Evolutionary conservation across 2,888 invertebrate genomes (phyloP).

Genomic region (Sisyra terminalis): DNA sequence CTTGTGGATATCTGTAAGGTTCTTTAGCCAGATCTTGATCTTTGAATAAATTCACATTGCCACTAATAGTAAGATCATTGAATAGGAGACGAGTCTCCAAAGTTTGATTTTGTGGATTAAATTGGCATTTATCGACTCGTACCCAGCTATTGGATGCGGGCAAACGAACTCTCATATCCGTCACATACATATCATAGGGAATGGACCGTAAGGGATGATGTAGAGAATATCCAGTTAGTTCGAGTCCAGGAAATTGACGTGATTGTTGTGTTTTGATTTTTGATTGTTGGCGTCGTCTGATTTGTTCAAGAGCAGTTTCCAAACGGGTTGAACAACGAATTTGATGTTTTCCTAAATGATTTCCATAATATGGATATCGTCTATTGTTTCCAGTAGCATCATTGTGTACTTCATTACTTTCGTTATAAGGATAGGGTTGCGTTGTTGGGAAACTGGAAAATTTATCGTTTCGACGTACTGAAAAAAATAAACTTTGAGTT

Average conservation of each 20-base stretch:
- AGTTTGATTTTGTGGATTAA: conserved; percentile 55
- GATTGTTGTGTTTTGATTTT: conserved; percentile 22
- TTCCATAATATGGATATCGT: background rate
- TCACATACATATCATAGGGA: conserved; percentile 52
- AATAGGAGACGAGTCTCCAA: conserved; percentile 61
- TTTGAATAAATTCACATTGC: conserved; percentile 45
- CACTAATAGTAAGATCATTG: conserved; percentile 64
- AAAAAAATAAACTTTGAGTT: too few species aligned
- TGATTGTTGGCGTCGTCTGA: conserved; percentile 38
- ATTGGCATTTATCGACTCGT: conserved; percentile 57
- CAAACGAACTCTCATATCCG: conserved; percentile 48
- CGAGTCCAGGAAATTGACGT: conserved; percentile 20
- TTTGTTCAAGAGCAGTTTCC: conserved; percentile 48
- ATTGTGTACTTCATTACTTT: conserved; percentile 13
- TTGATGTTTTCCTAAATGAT: conserved; percentile 10
- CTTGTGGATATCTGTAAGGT: conserved; percentile 17
- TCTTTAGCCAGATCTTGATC: conserved; percentile 28
- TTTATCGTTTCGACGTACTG: conserved; percentile 19
- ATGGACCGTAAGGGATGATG: conserved; percentile 43
- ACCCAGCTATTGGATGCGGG: conserved; percentile 52
- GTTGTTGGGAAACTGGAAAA: conserved; percentile 24
- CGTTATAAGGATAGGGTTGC: conserved; percentile 20
- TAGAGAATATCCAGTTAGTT: conserved; percentile 45
- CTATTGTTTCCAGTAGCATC: conserved; percentile 1
- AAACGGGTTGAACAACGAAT: conserved; percentile 43